These are phyloP conservation scores for Aradophagus sp. DNA, from an alignment of 1,140 invertebrate species.

Conservation along the genomic window DNA sequence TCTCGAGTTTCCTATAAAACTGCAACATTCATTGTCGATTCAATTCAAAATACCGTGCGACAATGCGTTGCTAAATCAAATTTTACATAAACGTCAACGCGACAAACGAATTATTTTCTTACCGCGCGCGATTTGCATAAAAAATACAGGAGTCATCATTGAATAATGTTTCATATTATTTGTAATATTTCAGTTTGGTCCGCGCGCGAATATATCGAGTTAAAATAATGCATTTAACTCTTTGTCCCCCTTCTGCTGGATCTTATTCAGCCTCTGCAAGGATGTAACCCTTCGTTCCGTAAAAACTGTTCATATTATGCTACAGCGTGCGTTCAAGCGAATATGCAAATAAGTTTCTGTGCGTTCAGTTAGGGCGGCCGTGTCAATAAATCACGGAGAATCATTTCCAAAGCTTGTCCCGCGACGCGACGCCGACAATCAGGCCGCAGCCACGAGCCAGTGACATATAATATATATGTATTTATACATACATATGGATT, in stretches of 20 bases:
- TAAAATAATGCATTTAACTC: constrained; percentile 59
- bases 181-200: constrained; percentile 54
- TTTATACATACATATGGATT: constrained; percentile 43
- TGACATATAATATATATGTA: constrained; percentile 50
- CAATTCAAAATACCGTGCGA: constrained; percentile 48
- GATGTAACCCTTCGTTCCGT: constrained; percentile 58
- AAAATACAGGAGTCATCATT: constrained; percentile 54
- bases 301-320: constrained; percentile 60
- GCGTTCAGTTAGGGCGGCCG: constrained; percentile 58
- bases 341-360: constrained; percentile 59
- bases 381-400: constrained; percentile 64
- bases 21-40: constrained; percentile 54
- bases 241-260: constrained; percentile 49
- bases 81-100: constrained; percentile 54
- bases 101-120: constrained; percentile 55
- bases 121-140: constrained; percentile 48
- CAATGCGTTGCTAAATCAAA: constrained; percentile 56
- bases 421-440: constrained; percentile 59
- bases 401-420: constrained; percentile 63
- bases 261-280: constrained; percentile 55
- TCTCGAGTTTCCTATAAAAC: constrained; percentile 46
- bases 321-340: constrained; percentile 58
- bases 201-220: constrained; percentile 50
- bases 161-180: constrained; percentile 57
- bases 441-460: constrained; percentile 57